Conservation (phyloP, 1,140 invertebrate species). For the Musca vetustissima region DNA sequence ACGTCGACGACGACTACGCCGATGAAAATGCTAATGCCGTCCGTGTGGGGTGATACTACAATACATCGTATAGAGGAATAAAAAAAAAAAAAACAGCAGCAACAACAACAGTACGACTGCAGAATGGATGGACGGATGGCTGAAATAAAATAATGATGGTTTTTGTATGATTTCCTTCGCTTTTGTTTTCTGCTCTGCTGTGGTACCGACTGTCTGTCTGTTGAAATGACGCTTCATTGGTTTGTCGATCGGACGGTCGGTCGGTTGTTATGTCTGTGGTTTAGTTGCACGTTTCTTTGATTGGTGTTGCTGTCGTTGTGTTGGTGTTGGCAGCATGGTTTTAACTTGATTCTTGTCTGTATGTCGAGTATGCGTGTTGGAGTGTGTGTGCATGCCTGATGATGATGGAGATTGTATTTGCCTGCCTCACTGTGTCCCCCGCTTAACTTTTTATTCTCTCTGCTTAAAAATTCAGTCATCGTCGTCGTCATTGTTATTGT, state of each 20-base stretch:
- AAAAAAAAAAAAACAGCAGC: neutral
- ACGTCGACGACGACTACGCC: neutral
- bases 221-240: no score
- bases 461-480: neutral
- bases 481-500: slow-evolving; percentile 2
- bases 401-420: neutral
- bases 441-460: neutral
- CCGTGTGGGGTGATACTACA: slow-evolving; percentile 15
- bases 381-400: neutral
- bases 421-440: slow-evolving; percentile 6
- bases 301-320: slow-evolving; percentile 9
- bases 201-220: no score
- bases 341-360: slow-evolving; percentile 4
- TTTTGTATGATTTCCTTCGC: neutral
- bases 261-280: neutral
- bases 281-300: neutral
- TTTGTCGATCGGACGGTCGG: no score
- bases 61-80: no score
- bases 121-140: neutral
- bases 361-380: neutral
- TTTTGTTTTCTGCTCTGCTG: slow-evolving; percentile 10
- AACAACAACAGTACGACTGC: slow-evolving; percentile 4
- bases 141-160: neutral
- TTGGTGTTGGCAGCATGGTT: slow-evolving; percentile 16
- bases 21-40: slow-evolving; percentile 11